A percentile compares a stretch with the other conserved stretches of the same genome.
Evolutionary conservation across 1,140 invertebrate genomes (phyloP).

Genomic region (Pseudomyrmex sp.): DNA sequence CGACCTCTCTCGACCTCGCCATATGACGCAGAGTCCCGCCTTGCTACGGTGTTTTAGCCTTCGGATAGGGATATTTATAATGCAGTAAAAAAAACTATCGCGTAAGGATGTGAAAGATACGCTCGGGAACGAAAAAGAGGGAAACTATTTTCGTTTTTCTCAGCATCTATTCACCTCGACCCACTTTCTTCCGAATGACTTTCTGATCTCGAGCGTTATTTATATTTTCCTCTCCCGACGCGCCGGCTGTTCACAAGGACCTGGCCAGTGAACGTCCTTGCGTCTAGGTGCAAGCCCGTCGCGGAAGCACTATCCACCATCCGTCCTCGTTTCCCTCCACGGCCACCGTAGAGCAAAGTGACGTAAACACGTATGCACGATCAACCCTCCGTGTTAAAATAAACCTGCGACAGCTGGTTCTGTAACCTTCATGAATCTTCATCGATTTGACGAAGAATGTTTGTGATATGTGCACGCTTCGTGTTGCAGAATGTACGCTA

Average conservation of each 20-base stretch:
- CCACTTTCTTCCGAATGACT: constrained; percentile 53
- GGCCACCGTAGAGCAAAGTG: constrained; percentile 43
- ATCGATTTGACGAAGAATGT: background rate
- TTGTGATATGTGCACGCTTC: background rate
- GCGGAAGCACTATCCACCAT: constrained; percentile 42
- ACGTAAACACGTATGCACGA: constrained; percentile 62
- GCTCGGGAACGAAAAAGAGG: constrained; percentile 37
- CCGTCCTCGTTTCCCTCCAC: constrained; percentile 64
- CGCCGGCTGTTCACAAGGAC: constrained; percentile 32
- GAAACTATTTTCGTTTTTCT: constrained; percentile 20
- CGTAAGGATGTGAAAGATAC: constrained; percentile 21
- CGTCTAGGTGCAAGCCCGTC: background rate
- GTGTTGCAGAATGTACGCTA: background rate
- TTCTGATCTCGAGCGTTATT: constrained; percentile 62
- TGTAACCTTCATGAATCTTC: constrained; percentile 33
- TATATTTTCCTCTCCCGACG: constrained; percentile 26
- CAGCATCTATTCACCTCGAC: constrained; percentile 54
- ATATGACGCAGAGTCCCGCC: constrained; percentile 31
- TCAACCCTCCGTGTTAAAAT: constrained; percentile 64
- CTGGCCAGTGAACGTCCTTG: constrained; percentile 5
- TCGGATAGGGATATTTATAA: constrained; percentile 48
- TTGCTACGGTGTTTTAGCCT: constrained; percentile 21
- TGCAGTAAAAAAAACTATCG: constrained; percentile 36
- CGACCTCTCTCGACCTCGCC: background rate
- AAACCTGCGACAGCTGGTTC: constrained; percentile 48